A percentile compares a stretch with the other conserved stretches of the same genome.
Conservation (phyloP, 2,888 invertebrate species). For the Uropetala carovei region DNA sequence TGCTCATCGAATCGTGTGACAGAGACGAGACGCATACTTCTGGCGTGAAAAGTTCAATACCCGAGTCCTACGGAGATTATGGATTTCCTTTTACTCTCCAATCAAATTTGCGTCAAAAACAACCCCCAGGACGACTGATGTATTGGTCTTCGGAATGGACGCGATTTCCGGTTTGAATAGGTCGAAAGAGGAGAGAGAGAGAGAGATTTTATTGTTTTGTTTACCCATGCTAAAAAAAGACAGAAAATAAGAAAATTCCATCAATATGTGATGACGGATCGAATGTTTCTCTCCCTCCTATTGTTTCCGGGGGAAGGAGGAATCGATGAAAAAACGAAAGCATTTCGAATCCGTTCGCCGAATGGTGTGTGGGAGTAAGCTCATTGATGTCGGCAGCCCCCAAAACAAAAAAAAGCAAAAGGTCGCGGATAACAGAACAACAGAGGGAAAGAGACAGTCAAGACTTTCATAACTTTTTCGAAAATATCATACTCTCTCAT, state of each 20-base stretch:
- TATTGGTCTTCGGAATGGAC: not conserved
- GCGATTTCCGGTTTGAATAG: conserved; percentile 6
- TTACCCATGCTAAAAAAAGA: not conserved
- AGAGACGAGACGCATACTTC: not conserved
- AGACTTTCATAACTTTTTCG: not conserved
- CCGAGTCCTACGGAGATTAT: not conserved
- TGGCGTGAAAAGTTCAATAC: not conserved
- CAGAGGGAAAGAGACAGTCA: not conserved
- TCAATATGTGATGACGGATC: not conserved
- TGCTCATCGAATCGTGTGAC: not conserved
- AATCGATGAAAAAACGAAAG: not conserved
- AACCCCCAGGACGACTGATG: not conserved
- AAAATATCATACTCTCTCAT: not conserved
- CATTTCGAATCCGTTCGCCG: not conserved
- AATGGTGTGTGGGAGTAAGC: not conserved
- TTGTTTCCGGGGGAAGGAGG: not conserved
- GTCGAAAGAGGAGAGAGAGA: not conserved
- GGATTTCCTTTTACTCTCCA: not conserved
- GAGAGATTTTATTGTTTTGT: not conserved
- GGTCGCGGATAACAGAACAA: not conserved
- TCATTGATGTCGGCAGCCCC: not conserved
- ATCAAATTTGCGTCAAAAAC: not conserved
- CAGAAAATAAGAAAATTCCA: not conserved
- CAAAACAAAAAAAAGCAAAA: not conserved
- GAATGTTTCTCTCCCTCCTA: not conserved